These are phyloP conservation scores for Cygnus olor DNA, from an alignment of 2,797 vertebrate genomes.

Conservation along the genomic window DNA sequence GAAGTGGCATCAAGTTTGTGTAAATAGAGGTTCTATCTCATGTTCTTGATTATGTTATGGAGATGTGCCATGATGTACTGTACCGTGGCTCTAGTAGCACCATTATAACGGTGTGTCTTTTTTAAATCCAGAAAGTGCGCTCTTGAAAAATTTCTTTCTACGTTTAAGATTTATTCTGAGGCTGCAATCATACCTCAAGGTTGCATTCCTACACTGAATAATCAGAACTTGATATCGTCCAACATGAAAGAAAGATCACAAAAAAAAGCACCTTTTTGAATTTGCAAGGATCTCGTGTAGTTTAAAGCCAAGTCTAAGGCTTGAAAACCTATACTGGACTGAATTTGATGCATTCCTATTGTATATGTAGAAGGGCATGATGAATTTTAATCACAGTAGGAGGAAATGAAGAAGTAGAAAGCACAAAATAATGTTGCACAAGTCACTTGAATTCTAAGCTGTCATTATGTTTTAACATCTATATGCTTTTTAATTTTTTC, in stretches of 20 bases:
- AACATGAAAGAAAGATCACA: constrained; percentile 21
- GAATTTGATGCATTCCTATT: constrained; percentile 43
- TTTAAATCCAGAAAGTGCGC: constrained; percentile 49
- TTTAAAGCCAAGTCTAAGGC: constrained; percentile 29
- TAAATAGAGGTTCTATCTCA: constrained; percentile 65
- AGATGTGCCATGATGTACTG: constrained; percentile 71
- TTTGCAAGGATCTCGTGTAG: constrained; percentile 18
- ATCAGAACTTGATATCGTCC: constrained; percentile 54
- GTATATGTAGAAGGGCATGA: constrained; percentile 37
- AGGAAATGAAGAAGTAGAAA: constrained; percentile 64
- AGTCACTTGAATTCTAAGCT: constrained; percentile 71
- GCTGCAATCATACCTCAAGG: constrained; percentile 61
- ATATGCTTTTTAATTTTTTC: constrained; percentile 64
- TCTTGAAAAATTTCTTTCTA: constrained; percentile 36
- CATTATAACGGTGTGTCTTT: constrained; percentile 37
- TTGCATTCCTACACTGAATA: constrained; percentile 45
- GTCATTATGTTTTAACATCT: constrained; percentile 61
- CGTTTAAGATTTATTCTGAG: constrained; percentile 57
- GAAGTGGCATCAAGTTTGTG: constrained; percentile 60
- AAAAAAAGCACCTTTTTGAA: constrained; percentile 45
- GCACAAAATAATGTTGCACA: constrained; percentile 77
- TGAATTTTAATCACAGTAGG: constrained; percentile 54
- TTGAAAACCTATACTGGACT: constrained; percentile 24
- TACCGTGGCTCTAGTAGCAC: constrained; percentile 64
- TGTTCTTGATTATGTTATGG: constrained; percentile 42